Evolutionary conservation across 1,140 invertebrate genomes (phyloP).

Genomic region (Galleria mellonella): DNA sequence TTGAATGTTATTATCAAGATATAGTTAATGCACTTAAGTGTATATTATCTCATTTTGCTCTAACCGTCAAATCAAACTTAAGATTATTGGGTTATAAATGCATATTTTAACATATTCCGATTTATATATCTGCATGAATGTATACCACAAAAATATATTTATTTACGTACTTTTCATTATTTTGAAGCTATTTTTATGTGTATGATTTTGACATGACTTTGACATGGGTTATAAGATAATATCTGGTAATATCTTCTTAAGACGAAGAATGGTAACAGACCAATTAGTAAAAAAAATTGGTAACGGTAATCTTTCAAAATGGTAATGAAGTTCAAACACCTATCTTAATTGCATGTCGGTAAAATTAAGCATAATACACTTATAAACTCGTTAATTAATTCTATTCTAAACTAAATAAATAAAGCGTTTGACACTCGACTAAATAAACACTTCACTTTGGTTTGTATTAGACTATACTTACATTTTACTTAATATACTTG

Average conservation of each 20-base stretch:
- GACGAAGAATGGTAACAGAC: slow-evolving; percentile 11
- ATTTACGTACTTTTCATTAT: no score
- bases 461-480: slow-evolving; percentile 49
- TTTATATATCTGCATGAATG: no score
- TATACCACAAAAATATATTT: no score
- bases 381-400: slow-evolving; percentile 4
- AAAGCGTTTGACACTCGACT: slow-evolving; percentile 69
- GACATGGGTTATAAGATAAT: no score
- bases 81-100: no score
- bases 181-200: no score
- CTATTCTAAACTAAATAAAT: slow-evolving; percentile 44
- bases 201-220: no score
- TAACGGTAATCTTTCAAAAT: slow-evolving; percentile 8
- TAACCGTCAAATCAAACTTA: no score
- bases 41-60: no score
- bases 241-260: not conserved
- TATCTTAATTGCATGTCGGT: not conserved
- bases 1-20: no score
- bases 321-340: slow-evolving; percentile 1
- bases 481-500: slow-evolving; percentile 11
- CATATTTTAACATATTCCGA: no score
- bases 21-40: no score
- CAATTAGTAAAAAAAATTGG: slow-evolving; percentile 1
- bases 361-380: not conserved
- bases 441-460: slow-evolving; percentile 66